Percentiles rank a stretch among this genome's conserved stretches.
These are phyloP conservation scores for Cataglyphis rosenhaueri DNA, from an alignment of 2,888 invertebrate genomes.

Conservation along the genomic window DNA sequence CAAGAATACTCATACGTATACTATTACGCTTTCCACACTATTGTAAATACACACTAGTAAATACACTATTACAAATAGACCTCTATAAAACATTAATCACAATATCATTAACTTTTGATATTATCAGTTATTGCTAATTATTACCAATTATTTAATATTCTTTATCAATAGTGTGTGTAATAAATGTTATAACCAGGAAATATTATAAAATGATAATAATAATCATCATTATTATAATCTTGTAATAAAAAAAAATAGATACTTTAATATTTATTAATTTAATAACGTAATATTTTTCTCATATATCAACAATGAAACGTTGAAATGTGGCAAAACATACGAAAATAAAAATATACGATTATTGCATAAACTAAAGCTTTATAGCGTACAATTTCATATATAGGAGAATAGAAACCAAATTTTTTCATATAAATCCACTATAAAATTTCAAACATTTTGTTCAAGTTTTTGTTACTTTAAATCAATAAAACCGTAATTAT, in stretches of 20 bases:
- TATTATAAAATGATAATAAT: not conserved
- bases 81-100: constrained; percentile 7
- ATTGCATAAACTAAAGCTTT: constrained; percentile 22
- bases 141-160: not conserved
- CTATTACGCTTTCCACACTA: not conserved
- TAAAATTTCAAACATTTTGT: constrained; percentile 17
- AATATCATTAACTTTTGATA: not conserved
- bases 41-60: too few relatives aligned
- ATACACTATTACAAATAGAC: not conserved
- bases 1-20: not conserved
- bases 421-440: not conserved
- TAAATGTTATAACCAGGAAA: not conserved
- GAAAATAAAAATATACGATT: constrained; percentile 7
- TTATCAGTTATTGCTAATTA: not conserved
- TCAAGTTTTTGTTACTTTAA: constrained; percentile 3
- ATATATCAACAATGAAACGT: not conserved
- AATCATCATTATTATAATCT: not conserved
- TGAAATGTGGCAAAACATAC: not conserved
- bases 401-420: not conserved
- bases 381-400: not conserved
- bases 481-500: not conserved
- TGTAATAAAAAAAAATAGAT: not conserved
- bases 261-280: not conserved
- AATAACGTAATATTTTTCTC: not conserved
- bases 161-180: not conserved